Percentiles rank a stretch among this genome's conserved stretches.
These are phyloP conservation scores for Eufriesea mexicana DNA, from an alignment of 1,140 invertebrate genomes.

Conservation along the genomic window DNA sequence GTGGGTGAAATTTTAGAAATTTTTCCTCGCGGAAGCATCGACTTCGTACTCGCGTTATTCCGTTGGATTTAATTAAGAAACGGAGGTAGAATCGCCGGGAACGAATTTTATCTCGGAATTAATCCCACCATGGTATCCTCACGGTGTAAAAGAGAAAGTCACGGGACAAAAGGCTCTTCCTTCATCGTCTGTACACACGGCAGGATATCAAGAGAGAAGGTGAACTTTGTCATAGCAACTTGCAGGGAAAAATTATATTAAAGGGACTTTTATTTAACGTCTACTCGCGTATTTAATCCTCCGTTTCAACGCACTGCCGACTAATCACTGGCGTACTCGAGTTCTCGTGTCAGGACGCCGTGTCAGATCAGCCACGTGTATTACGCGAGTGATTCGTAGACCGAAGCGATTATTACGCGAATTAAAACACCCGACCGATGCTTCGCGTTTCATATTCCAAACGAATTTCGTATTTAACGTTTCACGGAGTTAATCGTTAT, in stretches of 20 bases:
- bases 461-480: too few relatives aligned
- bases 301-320: neutral
- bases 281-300: neutral
- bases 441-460: too few relatives aligned
- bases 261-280: neutral
- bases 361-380: too few relatives aligned
- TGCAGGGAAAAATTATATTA: neutral
- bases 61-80: conserved; percentile 1
- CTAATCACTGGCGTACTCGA: too few relatives aligned
- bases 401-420: too few relatives aligned
- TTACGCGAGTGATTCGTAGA: too few relatives aligned
- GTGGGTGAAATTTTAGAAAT: neutral
- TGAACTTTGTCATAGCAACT: conserved; percentile 8
- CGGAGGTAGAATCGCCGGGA: neutral
- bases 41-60: neutral
- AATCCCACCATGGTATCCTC: neutral
- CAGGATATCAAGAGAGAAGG: neutral
- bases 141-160: neutral
- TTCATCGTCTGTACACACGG: neutral
- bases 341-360: too few relatives aligned
- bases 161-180: neutral
- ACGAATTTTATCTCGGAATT: conserved; percentile 17
- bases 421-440: too few relatives aligned
- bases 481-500: too few relatives aligned
- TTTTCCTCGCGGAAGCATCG: neutral